Evolutionary conservation across 2,888 invertebrate genomes (phyloP), one percentile per base, ranked within the genome.

Genomic region (Fragum whitleyi): DNA sequence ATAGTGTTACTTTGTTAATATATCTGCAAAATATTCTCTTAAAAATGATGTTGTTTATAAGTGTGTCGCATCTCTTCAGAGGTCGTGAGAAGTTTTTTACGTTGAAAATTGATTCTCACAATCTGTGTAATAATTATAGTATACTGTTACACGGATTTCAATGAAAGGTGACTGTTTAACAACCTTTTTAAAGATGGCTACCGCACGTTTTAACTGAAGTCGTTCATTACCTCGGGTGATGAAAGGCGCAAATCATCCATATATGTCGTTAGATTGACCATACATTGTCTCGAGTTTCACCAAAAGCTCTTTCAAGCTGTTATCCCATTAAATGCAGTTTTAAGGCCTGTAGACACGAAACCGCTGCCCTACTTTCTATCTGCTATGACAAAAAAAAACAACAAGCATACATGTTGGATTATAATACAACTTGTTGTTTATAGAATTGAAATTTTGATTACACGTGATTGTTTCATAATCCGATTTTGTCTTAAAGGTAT

Each of bases 141-240:
- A 79, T 82, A 72, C 23, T 6, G 55, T 82, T 65, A 53, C 82
- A 53, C 19, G 16, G 47, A 29, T 47, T 47, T 67, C 76, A 73
- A 74, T 76, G 73, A 70, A 69, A 69, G 76, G 76, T 73, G 82
- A 82, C 74, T 78, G 67, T 82, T 78, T 73, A 68, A 75, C 82
- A 73, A 59, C 32, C 72, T 32, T 73, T 68, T 55, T 65, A 47
- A 79, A 67, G 53, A 74, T 47, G 65, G 23, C 67, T 65, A 67
- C 74, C 74, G 32, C 74, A 67, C 67, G 28, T 47, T 74, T 62
- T 32, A 11, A 32, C 62, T 36, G 53, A 70, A 71, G 53, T 59
- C 59, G 71, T 71, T 71, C 55, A 71, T 71, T 71, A 62, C 62
- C 62, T 32, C 36, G 36, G 36, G 62, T 36, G 62, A 62, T 62